phyloP scores from a whole-genome alignment of 2,888 invertebrate species.

The Diplazon laetatorius region DNA sequence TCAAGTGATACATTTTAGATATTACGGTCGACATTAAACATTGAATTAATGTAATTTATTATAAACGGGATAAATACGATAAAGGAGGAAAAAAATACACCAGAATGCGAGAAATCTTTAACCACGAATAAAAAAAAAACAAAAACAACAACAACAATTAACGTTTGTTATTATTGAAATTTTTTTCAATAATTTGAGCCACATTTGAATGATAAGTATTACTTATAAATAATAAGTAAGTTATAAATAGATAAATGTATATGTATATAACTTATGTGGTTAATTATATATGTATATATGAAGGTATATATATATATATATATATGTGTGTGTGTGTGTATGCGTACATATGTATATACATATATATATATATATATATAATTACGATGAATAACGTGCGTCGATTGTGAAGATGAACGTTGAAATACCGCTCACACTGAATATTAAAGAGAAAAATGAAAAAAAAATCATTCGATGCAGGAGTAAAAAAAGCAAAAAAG shows the following conservation, averaged over 20 bases:
- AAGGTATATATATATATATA: constrained; percentile 68
- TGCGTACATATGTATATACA: constrained; percentile 65
- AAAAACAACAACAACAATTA: constrained; percentile 64
- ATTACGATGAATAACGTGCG: constrained; percentile 66
- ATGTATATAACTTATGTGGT: constrained; percentile 60
- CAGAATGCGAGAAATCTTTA: constrained; percentile 6
- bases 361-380: constrained; percentile 71
- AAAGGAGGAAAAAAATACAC: constrained; percentile 28
- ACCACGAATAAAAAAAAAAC: constrained; percentile 52
- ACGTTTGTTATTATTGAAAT: constrained; percentile 75
- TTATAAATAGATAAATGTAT: constrained; percentile 56
- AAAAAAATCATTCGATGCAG: constrained; percentile 72
- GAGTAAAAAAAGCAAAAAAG: constrained; percentile 69
- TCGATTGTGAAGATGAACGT: constrained; percentile 63
- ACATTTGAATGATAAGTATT: constrained; percentile 73
- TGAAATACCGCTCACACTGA: constrained; percentile 66
- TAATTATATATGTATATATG: constrained; percentile 63
- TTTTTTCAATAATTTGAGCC: constrained; percentile 75
- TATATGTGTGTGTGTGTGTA: constrained; percentile 67
- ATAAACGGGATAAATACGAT: constrained; percentile 39
- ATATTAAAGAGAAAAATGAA: constrained; percentile 62
- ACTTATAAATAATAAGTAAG: constrained; percentile 69
- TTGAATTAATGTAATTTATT: constrained; percentile 56
- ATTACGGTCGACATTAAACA: constrained; percentile 68
- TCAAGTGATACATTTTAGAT: constrained; percentile 78